Conservation (phyloP, 2,113 vertebrate genomes). For the Poicephalus meyeri region DNA sequence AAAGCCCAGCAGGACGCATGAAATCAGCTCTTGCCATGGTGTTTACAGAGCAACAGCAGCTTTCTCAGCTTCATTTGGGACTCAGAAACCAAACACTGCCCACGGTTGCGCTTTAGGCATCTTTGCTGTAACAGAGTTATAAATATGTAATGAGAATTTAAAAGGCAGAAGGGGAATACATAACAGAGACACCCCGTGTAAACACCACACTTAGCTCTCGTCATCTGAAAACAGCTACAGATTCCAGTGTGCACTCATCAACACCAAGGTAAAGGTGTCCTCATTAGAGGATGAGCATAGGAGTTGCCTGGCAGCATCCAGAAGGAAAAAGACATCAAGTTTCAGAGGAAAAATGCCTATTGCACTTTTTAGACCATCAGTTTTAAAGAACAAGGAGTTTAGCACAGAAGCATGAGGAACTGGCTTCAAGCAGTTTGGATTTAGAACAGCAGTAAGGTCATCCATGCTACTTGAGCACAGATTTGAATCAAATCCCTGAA, state of each 20-base stretch:
- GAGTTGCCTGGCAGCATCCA: neutral
- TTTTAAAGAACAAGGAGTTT: neutral
- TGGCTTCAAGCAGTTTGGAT: neutral
- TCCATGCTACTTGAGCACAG: neutral
- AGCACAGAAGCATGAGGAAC: neutral
- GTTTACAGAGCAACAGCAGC: conserved; percentile 20
- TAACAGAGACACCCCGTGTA: neutral
- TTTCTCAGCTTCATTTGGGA: conserved; percentile 17
- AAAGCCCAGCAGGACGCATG: neutral
- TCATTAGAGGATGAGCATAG: neutral
- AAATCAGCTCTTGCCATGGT: neutral
- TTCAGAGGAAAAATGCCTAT: neutral
- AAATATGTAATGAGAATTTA: conserved; percentile 25
- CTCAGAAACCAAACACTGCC: neutral
- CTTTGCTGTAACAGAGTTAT: neutral
- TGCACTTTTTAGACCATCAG: neutral
- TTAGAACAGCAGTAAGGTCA: neutral
- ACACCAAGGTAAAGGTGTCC: neutral
- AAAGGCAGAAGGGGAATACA: conserved; percentile 13
- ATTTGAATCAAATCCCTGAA: neutral
- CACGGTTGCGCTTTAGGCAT: neutral
- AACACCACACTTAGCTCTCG: neutral
- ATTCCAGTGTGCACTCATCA: neutral
- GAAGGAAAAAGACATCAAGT: neutral
- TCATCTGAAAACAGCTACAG: neutral